These are phyloP conservation scores for Haemorhous mexicanus DNA, from an alignment of 2,113 vertebrate genomes.

Conservation along the genomic window DNA sequence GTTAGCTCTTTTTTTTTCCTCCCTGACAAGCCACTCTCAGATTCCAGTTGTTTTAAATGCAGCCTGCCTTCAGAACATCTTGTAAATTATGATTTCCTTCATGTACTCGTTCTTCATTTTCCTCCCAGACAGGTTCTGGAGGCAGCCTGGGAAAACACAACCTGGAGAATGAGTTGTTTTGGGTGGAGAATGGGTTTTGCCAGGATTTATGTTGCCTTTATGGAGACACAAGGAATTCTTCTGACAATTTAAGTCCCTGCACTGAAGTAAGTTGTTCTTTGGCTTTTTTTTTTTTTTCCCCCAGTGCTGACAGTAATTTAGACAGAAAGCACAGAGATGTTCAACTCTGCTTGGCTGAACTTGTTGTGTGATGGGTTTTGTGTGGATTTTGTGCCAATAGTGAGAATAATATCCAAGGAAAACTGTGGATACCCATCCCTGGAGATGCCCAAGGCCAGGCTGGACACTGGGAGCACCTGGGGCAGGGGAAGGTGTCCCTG, in stretches of 20 bases:
- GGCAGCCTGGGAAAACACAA: background rate
- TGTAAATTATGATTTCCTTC: background rate
- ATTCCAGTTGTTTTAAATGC: background rate
- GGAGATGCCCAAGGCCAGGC: accelerated
- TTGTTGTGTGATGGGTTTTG: too few relatives aligned
- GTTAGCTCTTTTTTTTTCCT: background rate
- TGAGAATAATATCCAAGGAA: background rate
- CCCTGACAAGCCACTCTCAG: background rate
- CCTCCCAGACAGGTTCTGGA: background rate
- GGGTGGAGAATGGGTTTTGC: background rate
- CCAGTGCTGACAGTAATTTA: background rate
- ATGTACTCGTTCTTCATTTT: background rate
- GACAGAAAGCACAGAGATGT: background rate
- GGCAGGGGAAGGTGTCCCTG: background rate
- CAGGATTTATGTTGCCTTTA: background rate
- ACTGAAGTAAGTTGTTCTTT: background rate
- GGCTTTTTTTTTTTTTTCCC: background rate
- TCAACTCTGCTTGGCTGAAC: background rate
- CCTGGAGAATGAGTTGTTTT: background rate
- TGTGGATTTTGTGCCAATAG: background rate
- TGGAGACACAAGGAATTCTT: background rate
- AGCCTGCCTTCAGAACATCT: background rate
- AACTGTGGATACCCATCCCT: background rate
- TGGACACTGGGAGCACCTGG: background rate
- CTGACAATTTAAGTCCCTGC: background rate